Evolutionary conservation across 2,888 invertebrate species (phyloP), one percentile per base, ranked within the genome.

Genomic region (Latheticus oryzae): DNA sequence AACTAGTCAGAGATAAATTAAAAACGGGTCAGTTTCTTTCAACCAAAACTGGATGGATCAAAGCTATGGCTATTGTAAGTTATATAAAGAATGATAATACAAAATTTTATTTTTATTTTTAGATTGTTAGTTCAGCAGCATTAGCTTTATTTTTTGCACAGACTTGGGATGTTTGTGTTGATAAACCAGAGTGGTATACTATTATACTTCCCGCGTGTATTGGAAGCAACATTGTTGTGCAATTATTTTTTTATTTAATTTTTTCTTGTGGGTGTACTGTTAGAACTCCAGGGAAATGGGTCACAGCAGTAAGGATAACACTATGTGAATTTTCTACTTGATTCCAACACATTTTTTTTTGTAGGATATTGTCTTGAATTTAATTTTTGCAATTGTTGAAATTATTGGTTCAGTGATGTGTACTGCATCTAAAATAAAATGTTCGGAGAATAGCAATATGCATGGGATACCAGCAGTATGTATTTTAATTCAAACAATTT

Each of bases 61-160:
- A 70, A 63, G 62, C 69, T 51, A 15, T 64, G 11, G 69, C 67
- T 21, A 56, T 70, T 61, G 71, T 71, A 66, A 64, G 67, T 13
- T 9, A 42, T 24, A 16, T n/a, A n/a, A n/a, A n/a, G n/a, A n/a
- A n/a, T n/a, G n/a, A n/a, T n/a, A n/a, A n/a, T n/a, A n/a, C n/a
- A n/a, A n/a, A n/a, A n/a, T n/a, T n/a, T n/a, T n/a, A n/a, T 4
- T 8, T 4, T n/a, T n/a, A 15, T 15, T 40, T 42, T 13, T 28
- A 61, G 61, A 15, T 56, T 3, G 42, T 61, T 15, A 23, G 13
- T 15, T 42, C 52, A 21, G 58, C 56, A 3, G 52, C 32, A 16
- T 24, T 61, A 5, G 45, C 58, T 16, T 17, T 61, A 8, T 61
- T 61, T 56, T 47, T 56, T 7, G 48, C 30, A 1, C 54, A 48